These are phyloP conservation scores for Bovichtus diacanthus DNA, from an alignment of 2,797 vertebrate species.

Conservation along the genomic window DNA sequence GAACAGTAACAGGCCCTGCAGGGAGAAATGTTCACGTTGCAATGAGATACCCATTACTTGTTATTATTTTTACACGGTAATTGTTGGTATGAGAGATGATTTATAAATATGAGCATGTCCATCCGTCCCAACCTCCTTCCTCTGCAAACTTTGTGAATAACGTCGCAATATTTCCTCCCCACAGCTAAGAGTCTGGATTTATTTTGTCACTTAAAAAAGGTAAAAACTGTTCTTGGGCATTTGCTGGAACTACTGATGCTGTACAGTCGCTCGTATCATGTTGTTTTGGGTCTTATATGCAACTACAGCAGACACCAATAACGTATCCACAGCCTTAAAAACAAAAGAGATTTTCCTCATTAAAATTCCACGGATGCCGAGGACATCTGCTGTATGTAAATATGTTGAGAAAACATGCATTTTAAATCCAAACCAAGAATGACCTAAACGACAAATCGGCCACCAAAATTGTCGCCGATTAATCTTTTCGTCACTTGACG, in stretches of 20 bases:
- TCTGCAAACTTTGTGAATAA: too few species aligned
- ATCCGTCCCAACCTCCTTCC: not conserved
- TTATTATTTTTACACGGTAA: slow-evolving; percentile 1
- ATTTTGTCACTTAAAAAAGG: too few species aligned
- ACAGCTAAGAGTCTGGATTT: too few species aligned
- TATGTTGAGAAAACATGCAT: slow-evolving; percentile 1
- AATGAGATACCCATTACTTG: not conserved
- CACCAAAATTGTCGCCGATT: not conserved
- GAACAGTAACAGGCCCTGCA: slow-evolving; percentile 27
- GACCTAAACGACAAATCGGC: not conserved
- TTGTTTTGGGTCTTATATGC: not conserved
- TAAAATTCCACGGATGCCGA: not conserved
- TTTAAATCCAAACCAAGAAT: not conserved
- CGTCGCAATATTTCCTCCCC: too few species aligned
- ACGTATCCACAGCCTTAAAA: not conserved
- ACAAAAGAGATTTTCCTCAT: not conserved
- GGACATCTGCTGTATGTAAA: not conserved
- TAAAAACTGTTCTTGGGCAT: too few species aligned
- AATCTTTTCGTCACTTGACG: not conserved
- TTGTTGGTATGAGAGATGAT: slow-evolving; percentile 12
- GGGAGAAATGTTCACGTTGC: slow-evolving; percentile 16
- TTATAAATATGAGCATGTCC: slow-evolving; percentile 2
- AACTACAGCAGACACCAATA: not conserved
- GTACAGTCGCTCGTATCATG: not conserved
- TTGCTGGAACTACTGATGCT: too few species aligned